Base-by-base conservation (phyloP, 2,888 invertebrate species). In the Cheilosia variabilis region DNA sequence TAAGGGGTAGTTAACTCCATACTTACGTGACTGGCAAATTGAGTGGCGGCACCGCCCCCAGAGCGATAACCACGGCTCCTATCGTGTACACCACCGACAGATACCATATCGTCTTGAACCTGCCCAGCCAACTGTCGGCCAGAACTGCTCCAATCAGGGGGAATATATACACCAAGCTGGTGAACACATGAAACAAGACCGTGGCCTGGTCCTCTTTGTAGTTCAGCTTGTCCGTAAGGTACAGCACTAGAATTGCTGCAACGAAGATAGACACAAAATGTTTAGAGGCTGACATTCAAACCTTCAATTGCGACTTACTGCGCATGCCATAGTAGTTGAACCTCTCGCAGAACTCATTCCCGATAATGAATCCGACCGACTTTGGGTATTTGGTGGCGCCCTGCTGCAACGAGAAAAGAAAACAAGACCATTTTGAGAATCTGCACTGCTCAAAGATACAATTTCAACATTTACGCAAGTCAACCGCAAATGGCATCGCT, bases 291-390 rank as follows among this genome's bases (percentile, higher is more conserved):
- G 31, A n/a, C 17, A 19, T 10, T 19, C 41, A 55, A n/a, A 68
- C 7, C 60, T 62, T 22, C 62, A 55, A 9, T n/a, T 53, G 10
- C 10, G 52, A 89, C 96, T 95, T 94, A 98, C 98, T 96, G 94
- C 97, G 95, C 96, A 98, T 97, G 91, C 99, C 99, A 96, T 99
- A 99, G 93, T 95, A 99, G 83, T 96, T 97, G 93, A 99, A 99
- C 89, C 99, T 94, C 93, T 99, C 99, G 93, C 99, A 99, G 93
- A 99, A 98, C 92, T 99, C 99, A 95, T 98, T 99, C 92, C 96
- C 95, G 88, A 99, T 94, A 90, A 99, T 99, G 93, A 98, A 98
- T 89, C 96, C 97, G 17, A 99, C 96, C 19, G 97, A 94, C 91
- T 95, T 96, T 0, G 99, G 98, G 90, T 98, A 98, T 31, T 94